Evolutionary conservation across 2,797 vertebrate genomes (phyloP).

Genomic region (Sciurus vulgaris): DNA sequence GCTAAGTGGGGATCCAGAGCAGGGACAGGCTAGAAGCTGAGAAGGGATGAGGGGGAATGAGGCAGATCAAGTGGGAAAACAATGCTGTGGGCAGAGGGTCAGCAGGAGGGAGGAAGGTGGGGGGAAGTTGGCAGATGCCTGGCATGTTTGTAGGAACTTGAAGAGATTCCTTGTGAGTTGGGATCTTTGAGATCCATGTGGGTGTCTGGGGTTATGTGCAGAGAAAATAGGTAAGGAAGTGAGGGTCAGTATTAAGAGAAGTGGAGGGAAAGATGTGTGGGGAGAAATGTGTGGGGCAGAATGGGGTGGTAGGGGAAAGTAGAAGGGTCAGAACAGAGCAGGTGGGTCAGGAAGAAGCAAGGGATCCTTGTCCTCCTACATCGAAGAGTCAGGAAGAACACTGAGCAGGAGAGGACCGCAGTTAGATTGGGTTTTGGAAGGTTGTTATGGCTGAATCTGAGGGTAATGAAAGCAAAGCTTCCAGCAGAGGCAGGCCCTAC

Average conservation of each 20-base stretch:
- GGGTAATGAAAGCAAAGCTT: neutral
- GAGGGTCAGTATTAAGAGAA: neutral
- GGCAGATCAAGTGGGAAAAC: neutral
- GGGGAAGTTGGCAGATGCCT: slow-evolving; percentile 8
- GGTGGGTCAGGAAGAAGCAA: too few species aligned
- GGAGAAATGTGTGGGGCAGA: neutral
- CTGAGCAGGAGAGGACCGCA: neutral
- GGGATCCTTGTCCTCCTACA: neutral
- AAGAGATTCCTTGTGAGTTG: neutral
- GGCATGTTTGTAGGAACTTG: neutral
- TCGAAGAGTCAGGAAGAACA: neutral
- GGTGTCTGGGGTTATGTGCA: neutral
- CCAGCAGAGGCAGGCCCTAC: neutral
- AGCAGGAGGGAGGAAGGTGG: neutral
- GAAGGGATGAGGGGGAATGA: neutral
- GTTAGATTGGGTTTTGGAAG: neutral
- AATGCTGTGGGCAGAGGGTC: slow-evolving; percentile 23
- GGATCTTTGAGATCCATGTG: neutral
- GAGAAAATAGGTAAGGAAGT: neutral
- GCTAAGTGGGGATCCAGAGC: neutral
- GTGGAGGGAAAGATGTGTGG: neutral
- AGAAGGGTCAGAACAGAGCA: neutral
- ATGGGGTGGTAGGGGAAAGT: too few species aligned
- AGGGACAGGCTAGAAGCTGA: neutral
- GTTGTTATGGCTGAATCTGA: neutral